These are phyloP conservation scores for Andrena marginata DNA, from an alignment of 2,888 invertebrate species.

Conservation along the genomic window DNA sequence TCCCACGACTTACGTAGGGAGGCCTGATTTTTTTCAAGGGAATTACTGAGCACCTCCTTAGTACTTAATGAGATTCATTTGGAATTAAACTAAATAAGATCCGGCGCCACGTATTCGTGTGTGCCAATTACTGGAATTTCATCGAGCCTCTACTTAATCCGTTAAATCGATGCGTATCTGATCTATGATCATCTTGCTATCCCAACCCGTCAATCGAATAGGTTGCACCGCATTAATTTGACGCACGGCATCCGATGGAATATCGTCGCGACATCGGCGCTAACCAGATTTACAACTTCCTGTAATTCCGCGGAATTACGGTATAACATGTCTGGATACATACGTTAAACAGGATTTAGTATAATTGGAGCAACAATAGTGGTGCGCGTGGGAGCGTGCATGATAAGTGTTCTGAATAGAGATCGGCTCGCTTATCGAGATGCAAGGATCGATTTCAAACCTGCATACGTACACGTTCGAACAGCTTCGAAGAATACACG, in stretches of 20 bases:
- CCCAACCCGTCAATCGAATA: neutral
- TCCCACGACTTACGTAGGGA: neutral
- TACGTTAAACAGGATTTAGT: slow-evolving; percentile 26
- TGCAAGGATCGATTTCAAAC: neutral
- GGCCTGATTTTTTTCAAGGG: neutral
- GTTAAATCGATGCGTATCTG: neutral
- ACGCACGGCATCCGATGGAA: neutral
- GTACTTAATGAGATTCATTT: too few species aligned
- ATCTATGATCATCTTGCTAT: neutral
- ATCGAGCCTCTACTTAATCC: too few species aligned
- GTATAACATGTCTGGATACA: neutral
- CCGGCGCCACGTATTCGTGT: too few species aligned
- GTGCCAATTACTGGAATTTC: too few species aligned
- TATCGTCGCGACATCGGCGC: neutral
- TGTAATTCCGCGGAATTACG: neutral
- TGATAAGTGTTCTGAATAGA: slow-evolving; percentile 2
- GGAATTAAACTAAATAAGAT: too few species aligned
- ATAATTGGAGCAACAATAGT: slow-evolving; percentile 3
- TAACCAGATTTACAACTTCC: slow-evolving; percentile 4
- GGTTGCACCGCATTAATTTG: slow-evolving; percentile 5
- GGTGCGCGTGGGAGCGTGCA: neutral
- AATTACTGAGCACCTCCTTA: too few species aligned
- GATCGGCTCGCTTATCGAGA: neutral
- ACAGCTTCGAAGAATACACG: too few species aligned
- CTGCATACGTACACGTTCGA: neutral